Percentiles rank a stretch among this genome's conserved stretches.
Conservation (phyloP, 2,888 invertebrate species). For the Philaethria dido region DNA sequence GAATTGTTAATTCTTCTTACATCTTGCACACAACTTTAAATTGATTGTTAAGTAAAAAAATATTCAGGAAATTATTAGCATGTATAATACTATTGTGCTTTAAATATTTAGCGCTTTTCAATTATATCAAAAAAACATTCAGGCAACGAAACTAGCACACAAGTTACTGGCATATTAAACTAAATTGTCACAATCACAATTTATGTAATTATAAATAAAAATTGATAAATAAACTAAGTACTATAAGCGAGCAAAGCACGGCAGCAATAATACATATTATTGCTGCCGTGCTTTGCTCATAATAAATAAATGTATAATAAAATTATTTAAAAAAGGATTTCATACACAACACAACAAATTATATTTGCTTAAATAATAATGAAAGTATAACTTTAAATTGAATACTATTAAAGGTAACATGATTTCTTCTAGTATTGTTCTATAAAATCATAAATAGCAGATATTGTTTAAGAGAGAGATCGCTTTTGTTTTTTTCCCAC, state of each 20-base stretch:
- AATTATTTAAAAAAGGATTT: slow-evolving; percentile 12
- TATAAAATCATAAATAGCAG: background rate
- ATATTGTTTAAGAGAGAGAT: background rate
- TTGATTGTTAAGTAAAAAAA: background rate
- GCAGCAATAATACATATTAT: slow-evolving; percentile 8
- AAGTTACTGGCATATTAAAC: background rate
- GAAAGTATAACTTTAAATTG: slow-evolving; percentile 12
- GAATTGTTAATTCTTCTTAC: background rate
- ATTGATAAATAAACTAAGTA: slow-evolving; percentile 5
- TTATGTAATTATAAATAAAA: slow-evolving; percentile 1
- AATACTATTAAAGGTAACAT: slow-evolving; percentile 25
- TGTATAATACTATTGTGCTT: slow-evolving; percentile 6
- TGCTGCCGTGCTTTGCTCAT: too few species aligned
- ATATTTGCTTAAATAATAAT: slow-evolving; percentile 25
- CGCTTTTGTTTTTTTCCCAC: background rate
- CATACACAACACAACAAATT: slow-evolving; percentile 25
- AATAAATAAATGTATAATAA: slow-evolving; percentile 28
- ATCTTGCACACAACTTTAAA: background rate
- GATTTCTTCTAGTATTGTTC: background rate
- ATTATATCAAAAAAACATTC: background rate
- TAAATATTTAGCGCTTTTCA: background rate
- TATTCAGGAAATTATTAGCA: background rate
- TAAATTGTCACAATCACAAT: slow-evolving; percentile 10
- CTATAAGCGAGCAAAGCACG: slow-evolving; percentile 6
- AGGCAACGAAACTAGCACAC: background rate